Base-by-base conservation (phyloP, 1,140 invertebrate species). In the Conus ventricosus region DNA sequence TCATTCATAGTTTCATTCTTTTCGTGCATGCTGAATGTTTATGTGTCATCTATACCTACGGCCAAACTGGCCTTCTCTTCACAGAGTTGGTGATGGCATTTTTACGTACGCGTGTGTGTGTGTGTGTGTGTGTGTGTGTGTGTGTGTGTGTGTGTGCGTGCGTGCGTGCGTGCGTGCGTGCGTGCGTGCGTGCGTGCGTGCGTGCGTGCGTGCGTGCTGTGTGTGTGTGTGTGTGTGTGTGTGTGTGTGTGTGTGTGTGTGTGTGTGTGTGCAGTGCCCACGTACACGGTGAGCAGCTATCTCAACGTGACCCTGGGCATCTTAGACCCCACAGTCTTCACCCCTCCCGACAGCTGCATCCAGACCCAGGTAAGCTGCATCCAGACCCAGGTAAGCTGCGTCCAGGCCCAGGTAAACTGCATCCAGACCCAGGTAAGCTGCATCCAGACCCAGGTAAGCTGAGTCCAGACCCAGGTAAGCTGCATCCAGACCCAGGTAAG, bases 251-350 rank as follows among this genome's bases (percentile, higher is more conserved):
- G 39, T 39, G 39, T 39, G 39, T 39, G 39, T 20, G 17, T 20
- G 17, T 75, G 27, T 78, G 27, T 78, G 17, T 23, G 7, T 81
- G 13, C 51, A 83, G 81, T 83, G 13, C 81, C 81, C 17, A 83
- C 81, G 53, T 83, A 83, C n/a, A 83, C 20, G 11, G 81, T 83
- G 5, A 55, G 81, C 51, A 83, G 81, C 53, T 83, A 83, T 25
- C 51, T n/a, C 51, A 83, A 83, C 81, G 55, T 83, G 5, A 83
- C 81, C 13, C 53, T 55, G 17, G 81, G 81, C 51, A 83, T 83
- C 51, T 15, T 1, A 4, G 81, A 83, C n/a, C 81, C 81, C n/a
- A n/a, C 81, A 0, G 53, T 83, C 20, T 83, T 83, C 81, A 83
- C 81, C 4, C 81, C 81, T 5, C 81, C 81, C 7, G 81, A 55